Base-by-base conservation (phyloP, 2,888 invertebrate species). In the Dorcus hopei region DNA sequence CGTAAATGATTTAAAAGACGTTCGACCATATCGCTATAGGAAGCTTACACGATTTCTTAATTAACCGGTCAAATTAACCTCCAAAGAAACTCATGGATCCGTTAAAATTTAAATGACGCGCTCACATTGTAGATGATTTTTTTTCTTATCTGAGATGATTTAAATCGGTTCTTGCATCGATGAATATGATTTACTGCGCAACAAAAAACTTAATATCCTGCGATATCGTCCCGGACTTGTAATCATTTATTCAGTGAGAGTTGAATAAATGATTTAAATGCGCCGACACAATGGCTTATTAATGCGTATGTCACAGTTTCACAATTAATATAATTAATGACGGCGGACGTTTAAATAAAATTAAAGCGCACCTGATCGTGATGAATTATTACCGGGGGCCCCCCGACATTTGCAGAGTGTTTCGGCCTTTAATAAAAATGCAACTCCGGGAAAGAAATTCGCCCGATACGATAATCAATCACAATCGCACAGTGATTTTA, bases 291-390 rank as follows among this genome's bases (percentile, higher is more conserved):
- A 53, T 53, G 23, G n/a, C 45, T 53, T 48, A 45, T 57, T 57
- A 57, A 53, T 52, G 57, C 38, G 9, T 48, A 47, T 53, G 58
- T 49, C 54, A 39, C 48, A 54, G 49, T 54, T 58, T 58, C 49
- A 14, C 49, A 55, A 56, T 58, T 56, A 55, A 26, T 11, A 48
- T 43, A 49, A 55, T 58, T 49, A 58, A 58, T 49, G 50, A 43
- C 23, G 19, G 33, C 33, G 16, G 45, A 38, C 16, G n/a, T 50
- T 39, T 39, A 38, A 52, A 38, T 39, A 42, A 26, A 54, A 54
- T 54, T 48, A 47, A n/a, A 38, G 52, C 23, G 45, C 45, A 45
- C 45, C 23, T 45, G 45, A 45, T 19, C 45, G 8, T 23, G 19
- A 45, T 45, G 45, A 45, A 45, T 45, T 9, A 45, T 45, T 16